phyloP scores from a whole-genome alignment of 2,888 invertebrate species.

The Arenicola marina region DNA sequence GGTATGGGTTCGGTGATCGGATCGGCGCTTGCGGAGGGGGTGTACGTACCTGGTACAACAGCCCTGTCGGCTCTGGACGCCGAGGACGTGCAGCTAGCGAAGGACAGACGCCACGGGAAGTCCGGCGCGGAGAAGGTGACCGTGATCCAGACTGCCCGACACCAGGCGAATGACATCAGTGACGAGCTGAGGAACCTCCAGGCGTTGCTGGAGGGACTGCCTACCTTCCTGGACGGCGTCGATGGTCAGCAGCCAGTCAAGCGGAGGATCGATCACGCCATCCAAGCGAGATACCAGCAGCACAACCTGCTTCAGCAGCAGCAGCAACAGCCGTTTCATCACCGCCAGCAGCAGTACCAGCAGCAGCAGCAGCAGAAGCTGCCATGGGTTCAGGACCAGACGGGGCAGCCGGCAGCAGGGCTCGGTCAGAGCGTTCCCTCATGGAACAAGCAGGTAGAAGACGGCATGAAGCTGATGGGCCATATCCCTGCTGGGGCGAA shows the following conservation, averaged over 20 bases:
- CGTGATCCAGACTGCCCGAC: constrained; percentile 24
- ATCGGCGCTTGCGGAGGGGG: constrained; percentile 29
- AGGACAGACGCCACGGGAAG: constrained; percentile 2
- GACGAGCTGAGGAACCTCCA: constrained; percentile 28
- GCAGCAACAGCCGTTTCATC: constrained; percentile 5
- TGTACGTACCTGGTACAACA: constrained; percentile 31
- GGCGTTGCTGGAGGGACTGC: constrained; percentile 29
- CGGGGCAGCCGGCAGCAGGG: no score
- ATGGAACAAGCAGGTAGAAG: constrained; percentile 2
- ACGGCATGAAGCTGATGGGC: background rate
- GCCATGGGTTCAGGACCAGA: background rate
- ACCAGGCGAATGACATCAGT: constrained; percentile 29
- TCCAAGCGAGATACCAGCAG: constrained; percentile 21
- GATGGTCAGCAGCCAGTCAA: constrained; percentile 9
- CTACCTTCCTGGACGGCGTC: constrained; percentile 28
- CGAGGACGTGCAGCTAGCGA: constrained; percentile 23
- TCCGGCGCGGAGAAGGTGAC: background rate
- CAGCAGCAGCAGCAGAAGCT: background rate
- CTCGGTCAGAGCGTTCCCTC: no score
- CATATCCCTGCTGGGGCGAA: no score
- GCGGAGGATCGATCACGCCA: no score
- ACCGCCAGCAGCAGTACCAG: constrained; percentile 11
- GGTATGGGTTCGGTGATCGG: constrained; percentile 36
- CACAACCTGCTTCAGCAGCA: constrained; percentile 17
- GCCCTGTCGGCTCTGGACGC: constrained; percentile 26